These are phyloP conservation scores for Phocides pigmalion DNA, from an alignment of 1,140 invertebrate species.

Conservation along the genomic window DNA sequence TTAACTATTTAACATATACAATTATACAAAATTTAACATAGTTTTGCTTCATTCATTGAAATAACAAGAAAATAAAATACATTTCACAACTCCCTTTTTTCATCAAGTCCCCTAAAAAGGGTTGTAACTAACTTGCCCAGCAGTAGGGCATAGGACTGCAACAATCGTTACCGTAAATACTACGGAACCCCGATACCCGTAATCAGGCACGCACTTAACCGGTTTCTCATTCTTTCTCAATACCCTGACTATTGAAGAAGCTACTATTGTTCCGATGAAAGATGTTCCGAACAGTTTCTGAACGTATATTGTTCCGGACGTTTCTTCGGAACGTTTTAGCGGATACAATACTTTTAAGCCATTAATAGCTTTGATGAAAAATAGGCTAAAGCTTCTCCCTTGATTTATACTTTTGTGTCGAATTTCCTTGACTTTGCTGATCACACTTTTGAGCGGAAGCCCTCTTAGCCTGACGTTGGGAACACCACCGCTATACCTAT, in stretches of 20 bases:
- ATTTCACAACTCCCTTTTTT: no score
- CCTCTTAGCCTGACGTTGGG: no score
- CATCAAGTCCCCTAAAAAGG: no score
- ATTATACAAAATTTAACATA: no score
- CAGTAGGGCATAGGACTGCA: no score
- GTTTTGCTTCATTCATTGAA: no score
- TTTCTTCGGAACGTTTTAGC: conserved; percentile 21
- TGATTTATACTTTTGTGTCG: conserved; percentile 6
- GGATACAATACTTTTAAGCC: conserved; percentile 17
- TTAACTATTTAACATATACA: no score
- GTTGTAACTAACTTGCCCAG: no score
- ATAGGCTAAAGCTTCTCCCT: neutral
- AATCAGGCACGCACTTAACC: neutral
- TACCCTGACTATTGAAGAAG: conserved; percentile 7
- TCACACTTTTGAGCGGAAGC: no score
- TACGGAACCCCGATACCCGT: neutral
- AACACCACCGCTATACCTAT: no score
- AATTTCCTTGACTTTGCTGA: neutral
- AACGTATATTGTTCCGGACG: conserved; percentile 21
- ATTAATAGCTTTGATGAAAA: conserved; percentile 10
- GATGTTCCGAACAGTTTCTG: conserved; percentile 15
- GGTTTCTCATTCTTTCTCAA: conserved; percentile 2
- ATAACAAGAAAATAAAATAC: no score
- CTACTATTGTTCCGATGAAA: conserved; percentile 22
- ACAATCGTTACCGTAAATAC: neutral